Percentiles rank a stretch among this genome's conserved stretches.
Conservation (phyloP, 2,797 vertebrate species). For the Epinephelus malabaricus region DNA sequence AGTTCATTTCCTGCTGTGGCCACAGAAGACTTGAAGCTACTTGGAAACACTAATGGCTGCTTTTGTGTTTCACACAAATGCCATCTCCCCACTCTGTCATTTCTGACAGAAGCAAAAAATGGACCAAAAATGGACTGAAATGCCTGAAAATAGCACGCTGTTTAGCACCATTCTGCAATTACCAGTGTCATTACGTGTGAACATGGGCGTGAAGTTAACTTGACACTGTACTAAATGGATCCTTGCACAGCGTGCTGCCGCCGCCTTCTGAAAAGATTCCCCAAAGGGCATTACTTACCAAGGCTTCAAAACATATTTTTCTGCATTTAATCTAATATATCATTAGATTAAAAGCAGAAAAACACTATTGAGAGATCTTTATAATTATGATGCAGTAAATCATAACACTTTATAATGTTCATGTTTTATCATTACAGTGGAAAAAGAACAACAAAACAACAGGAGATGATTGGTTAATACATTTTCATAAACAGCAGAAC, state of each 20-base stretch:
- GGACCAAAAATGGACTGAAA: constrained; percentile 45
- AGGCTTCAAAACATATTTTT: not conserved
- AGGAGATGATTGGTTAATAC: not conserved
- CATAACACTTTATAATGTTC: not conserved
- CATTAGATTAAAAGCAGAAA: not conserved
- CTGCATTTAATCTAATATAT: constrained; percentile 1
- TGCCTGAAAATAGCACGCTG: constrained; percentile 47
- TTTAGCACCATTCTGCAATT: constrained; percentile 30
- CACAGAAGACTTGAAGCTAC: not conserved
- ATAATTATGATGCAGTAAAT: not conserved
- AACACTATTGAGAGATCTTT: not conserved
- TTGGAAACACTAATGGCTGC: constrained; percentile 46
- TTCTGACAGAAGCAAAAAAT: constrained; percentile 35
- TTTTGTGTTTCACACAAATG: constrained; percentile 34
- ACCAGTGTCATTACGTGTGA: constrained; percentile 37
- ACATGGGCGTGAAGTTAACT: constrained; percentile 42
- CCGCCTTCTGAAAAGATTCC: constrained; percentile 26
- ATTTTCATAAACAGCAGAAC: not conserved
- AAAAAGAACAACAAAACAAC: not conserved
- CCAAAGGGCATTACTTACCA: not conserved
- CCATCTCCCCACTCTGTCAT: constrained; percentile 19
- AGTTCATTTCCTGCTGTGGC: not conserved
- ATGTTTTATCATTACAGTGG: not conserved
- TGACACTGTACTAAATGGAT: constrained; percentile 44
- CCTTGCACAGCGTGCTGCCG: constrained; percentile 27